phyloP scores from a whole-genome alignment of 2,113 vertebrate species.

The Stegostoma tigrinum region DNA sequence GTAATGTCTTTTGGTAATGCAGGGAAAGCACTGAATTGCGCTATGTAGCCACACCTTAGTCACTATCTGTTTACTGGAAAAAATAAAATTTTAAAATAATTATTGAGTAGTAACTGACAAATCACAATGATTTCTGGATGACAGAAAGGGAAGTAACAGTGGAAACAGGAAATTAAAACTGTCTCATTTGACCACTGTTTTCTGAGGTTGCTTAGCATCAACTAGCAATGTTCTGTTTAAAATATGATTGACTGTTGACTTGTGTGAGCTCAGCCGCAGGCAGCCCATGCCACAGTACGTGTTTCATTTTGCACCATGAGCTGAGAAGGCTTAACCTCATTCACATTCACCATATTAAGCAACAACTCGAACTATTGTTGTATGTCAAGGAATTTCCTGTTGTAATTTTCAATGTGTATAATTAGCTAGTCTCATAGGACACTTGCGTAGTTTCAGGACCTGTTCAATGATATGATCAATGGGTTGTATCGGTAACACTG shows the following conservation, averaged over 20 bases:
- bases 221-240: background rate
- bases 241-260: background rate
- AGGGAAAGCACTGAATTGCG: background rate
- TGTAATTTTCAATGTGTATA: background rate
- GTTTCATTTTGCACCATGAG: background rate
- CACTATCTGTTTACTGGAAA: background rate
- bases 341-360: background rate
- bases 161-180: conserved; percentile 11
- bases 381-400: background rate
- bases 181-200: background rate
- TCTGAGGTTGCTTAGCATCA: background rate
- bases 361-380: background rate
- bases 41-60: background rate
- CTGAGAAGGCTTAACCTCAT: background rate
- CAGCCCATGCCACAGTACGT: background rate
- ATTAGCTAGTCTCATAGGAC: background rate
- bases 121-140: background rate
- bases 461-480: background rate
- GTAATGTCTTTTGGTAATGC: background rate
- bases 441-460: background rate
- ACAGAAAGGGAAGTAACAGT: background rate
- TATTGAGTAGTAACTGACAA: background rate
- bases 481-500: background rate
- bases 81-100: background rate
- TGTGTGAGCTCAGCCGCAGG: background rate